Base-by-base conservation (phyloP, 2,888 invertebrate species). In the Hyalella azteca region DNA sequence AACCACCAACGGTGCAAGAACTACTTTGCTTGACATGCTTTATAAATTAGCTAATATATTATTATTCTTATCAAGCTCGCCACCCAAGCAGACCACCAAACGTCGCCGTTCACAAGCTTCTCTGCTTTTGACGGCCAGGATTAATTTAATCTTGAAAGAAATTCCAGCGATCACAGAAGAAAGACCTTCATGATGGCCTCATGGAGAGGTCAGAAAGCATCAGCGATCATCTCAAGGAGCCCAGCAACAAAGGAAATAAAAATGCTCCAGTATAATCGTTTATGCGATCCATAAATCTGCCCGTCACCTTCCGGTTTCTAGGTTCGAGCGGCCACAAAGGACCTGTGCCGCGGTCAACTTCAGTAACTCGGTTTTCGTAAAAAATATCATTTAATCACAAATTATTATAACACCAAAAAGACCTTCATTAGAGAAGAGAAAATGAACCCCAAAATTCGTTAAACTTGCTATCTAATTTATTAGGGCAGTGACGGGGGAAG, bases 171-270 rank as follows among this genome's bases (percentile, higher is more conserved):
- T 2, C 54, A 29, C 54, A 22, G 11, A 7, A 0, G 29, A 54
- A 54, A 54, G 9, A 13, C 11, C 13, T 11, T 0, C 54, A 29
- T 22, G 54, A 54, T 54, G 54, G 29, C 29, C 54, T 19, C 54
- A 26, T 54, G 22, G 54, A 29, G 26, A 29, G 66, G 29, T 66
- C 66, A 66, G 36, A 66, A 66, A 66, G 66, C 66, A 66, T 5
- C 7, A 19, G n/a, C 0, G 36, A 66, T 66, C 66, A 66, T 66
- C 66, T 66, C 1, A 19, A n/a, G 66, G 7, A 66, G 36, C 19
- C 29, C 66, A 66, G 3, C 36, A 4, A 66, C 36, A 66, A 66
- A 66, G 66, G 29, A 22, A 9, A 29, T 22, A 13, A 54, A 66
- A 66, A 66, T 66, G 32, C n/a, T 66, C 11, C 9, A 29, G 36